Base-by-base conservation (phyloP, 2,797 vertebrate genomes). In the Cirrhinus molitorella region DNA sequence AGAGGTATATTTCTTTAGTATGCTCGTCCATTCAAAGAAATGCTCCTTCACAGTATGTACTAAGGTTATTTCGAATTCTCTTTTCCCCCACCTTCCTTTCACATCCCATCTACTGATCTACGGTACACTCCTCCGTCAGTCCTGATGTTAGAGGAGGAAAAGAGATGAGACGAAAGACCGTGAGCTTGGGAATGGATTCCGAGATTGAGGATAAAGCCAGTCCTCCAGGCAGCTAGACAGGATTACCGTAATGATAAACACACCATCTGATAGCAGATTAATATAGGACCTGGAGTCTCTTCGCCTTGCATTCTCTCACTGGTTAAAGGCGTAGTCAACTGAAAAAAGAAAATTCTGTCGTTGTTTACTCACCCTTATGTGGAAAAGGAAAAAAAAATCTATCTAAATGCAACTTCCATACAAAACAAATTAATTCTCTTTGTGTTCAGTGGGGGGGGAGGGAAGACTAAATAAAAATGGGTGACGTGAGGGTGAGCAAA, bases 181-280 rank as follows among this genome's bases (percentile, higher is more conserved):
- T 72, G 63, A 82, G 68, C 55, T 28, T 25, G 67, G 28, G 34
- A 70, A 84, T 81, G 53, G 67, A 85, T 90, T 91, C 84, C 0
- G 17, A 68, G 87, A 66, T 85, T 75, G 51, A 83, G 66, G 77
- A 55, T 77, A 83, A 85, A 86, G 87, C 10, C 16, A 2, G 5
- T 88, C 84, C 81, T 85, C 0, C 2, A 82, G 85, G 87, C 76
- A 87, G 85, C 70, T 5, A 59, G 66, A 67, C 51, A 40, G 49
- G 83, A 88, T 89, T 65, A 74, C 61, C 72, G 67, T 74, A 47
- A 82, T 87, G 79, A 91, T 92, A 91, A 91, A 89, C 80, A 84
- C 67, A 77, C 37, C 23, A 28, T 72, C 73, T 85, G 88, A 89
- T 73, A 85, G 79, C 75, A 89, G 84, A 93, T 91, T 88, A 92